Conservation (phyloP, 2,888 invertebrate genomes). For the Dusona sp. region DNA sequence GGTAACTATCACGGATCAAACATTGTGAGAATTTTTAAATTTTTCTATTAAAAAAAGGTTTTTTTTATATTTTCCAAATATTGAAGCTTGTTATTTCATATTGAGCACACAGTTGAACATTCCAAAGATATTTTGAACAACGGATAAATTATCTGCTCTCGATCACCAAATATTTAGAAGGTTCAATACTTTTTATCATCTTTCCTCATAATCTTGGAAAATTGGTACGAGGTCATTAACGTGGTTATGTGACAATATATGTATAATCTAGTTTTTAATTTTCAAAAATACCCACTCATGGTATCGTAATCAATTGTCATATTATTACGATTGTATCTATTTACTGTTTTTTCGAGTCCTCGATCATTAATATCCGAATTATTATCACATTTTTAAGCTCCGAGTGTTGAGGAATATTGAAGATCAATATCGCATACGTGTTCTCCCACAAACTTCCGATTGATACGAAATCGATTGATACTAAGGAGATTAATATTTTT, state of each 20-base stretch:
- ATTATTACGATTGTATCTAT: slow-evolving; percentile 4
- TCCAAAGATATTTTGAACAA: neutral
- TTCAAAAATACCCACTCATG: neutral
- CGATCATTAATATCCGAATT: neutral
- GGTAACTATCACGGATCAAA: slow-evolving; percentile 75
- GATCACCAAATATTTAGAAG: neutral
- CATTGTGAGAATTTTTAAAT: slow-evolving; percentile 75
- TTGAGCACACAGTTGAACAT: neutral
- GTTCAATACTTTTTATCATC: neutral
- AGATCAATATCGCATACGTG: neutral
- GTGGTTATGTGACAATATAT: neutral
- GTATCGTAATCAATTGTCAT: neutral
- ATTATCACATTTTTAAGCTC: neutral
- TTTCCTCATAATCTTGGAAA: neutral
- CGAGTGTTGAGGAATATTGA: neutral
- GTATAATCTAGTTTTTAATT: neutral
- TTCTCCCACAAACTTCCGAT: neutral
- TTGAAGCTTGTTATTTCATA: neutral
- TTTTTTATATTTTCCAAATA: neutral
- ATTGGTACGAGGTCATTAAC: slow-evolving; percentile 1
- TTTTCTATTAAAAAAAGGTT: neutral
- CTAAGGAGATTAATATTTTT: neutral
- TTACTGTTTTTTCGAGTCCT: neutral
- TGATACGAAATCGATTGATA: neutral
- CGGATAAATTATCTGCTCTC: neutral